Evolutionary conservation across 2,113 vertebrate genomes (phyloP).

Genomic region (Sinosuthora webbiana): DNA sequence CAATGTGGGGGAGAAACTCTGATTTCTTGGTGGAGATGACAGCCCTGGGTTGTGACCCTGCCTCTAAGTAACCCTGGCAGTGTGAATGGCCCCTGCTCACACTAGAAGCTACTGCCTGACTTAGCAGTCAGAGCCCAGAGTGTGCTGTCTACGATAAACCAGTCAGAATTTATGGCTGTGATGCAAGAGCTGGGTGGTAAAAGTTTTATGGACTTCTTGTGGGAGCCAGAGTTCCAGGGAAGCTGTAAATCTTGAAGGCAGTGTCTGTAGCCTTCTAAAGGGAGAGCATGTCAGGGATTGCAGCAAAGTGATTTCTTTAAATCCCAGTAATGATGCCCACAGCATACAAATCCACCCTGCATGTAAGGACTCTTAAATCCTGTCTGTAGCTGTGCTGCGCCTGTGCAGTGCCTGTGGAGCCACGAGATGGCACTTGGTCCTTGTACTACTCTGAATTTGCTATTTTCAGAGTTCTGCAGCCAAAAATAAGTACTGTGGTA

Average conservation of each 20-base stretch:
- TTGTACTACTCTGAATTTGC: not conserved
- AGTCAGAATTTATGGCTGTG: too few relatives aligned
- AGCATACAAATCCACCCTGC: not conserved
- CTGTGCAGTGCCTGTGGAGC: not conserved
- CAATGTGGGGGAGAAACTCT: too few relatives aligned
- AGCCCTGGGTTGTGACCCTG: too few relatives aligned
- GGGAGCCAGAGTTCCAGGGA: not conserved
- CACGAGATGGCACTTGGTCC: constrained; percentile 39
- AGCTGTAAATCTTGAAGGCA: not conserved
- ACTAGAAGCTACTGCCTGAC: too few relatives aligned
- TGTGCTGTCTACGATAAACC: too few relatives aligned
- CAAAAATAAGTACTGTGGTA: not conserved
- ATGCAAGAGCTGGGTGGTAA: not conserved
- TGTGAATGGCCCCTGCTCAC: too few relatives aligned
- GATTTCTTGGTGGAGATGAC: too few relatives aligned
- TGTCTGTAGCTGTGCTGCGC: not conserved
- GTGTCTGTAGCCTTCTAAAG: not conserved
- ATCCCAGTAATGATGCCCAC: not conserved
- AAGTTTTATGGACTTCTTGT: constrained; percentile 9
- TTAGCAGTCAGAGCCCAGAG: too few relatives aligned
- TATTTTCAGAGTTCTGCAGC: not conserved
- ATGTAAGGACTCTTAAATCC: not conserved
- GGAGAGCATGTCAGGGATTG: not conserved
- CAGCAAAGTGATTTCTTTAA: not conserved
- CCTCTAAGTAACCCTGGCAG: too few relatives aligned